Conservation (phyloP, 2,797 vertebrate species). For the Hippoglossus hippoglossus region DNA sequence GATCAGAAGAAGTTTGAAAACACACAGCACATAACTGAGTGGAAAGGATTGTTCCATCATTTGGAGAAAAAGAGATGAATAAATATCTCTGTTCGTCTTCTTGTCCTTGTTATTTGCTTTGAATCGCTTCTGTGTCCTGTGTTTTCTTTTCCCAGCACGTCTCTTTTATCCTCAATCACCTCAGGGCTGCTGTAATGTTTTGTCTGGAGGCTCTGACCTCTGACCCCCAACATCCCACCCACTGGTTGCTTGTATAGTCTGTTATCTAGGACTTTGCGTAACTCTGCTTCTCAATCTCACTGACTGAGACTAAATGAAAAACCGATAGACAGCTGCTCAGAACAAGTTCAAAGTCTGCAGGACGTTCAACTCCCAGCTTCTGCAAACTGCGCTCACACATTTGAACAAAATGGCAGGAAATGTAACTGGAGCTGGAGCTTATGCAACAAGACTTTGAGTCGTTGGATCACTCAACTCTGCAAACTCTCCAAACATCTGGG, state of each 20-base stretch:
- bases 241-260: neutral
- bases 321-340: neutral
- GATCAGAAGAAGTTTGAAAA: neutral
- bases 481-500: no score
- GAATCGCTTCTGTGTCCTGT: neutral
- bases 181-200: neutral
- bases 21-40: neutral
- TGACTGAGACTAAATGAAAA: constrained; percentile 1
- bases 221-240: neutral
- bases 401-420: neutral
- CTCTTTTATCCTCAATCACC: neutral
- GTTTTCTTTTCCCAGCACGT: neutral
- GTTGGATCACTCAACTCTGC: no score
- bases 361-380: neutral
- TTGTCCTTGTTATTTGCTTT: no score
- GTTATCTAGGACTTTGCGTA: constrained; percentile 4
- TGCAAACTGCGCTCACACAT: neutral
- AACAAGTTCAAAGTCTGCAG: neutral
- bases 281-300: constrained; percentile 1
- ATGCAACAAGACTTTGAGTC: neutral
- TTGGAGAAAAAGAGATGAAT: no score
- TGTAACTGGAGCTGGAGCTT: neutral
- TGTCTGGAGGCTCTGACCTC: constrained; percentile 14
- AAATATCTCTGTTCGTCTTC: neutral
- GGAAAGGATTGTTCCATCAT: no score